Percentiles rank a stretch among this genome's conserved stretches.
These are phyloP conservation scores for Staurois parvus DNA, from an alignment of 2,797 vertebrate species.

Conservation along the genomic window DNA sequence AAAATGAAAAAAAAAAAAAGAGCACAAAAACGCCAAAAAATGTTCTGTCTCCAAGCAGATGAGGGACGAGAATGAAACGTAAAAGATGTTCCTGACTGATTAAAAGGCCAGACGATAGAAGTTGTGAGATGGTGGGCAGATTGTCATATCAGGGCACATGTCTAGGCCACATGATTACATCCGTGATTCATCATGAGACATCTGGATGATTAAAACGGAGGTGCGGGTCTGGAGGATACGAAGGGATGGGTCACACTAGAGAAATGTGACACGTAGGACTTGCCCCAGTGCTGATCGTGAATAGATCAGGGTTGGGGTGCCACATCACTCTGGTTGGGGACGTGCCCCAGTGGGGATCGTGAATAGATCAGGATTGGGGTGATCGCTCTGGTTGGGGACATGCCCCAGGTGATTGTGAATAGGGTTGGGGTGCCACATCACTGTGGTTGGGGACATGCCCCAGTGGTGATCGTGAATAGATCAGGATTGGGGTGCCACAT, in stretches of 20 bases:
- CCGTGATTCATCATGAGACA: not conserved
- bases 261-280: no score
- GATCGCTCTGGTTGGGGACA: no score
- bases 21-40: not conserved
- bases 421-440: no score
- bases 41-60: not conserved
- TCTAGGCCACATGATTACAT: not conserved
- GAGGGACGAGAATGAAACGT: not conserved
- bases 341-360: no score
- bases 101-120: constrained; percentile 9
- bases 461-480: no score
- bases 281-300: not conserved
- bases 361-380: no score
- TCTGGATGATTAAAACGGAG: not conserved
- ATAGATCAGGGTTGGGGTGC: no score
- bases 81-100: not conserved
- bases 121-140: not conserved
- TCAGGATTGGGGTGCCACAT: no score
- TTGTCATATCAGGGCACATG: not conserved
- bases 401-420: no score
- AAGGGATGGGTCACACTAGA: not conserved
- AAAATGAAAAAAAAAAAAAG: no score
- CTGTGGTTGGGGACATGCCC: no score
- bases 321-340: not conserved
- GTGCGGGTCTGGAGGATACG: not conserved